phyloP scores from a whole-genome alignment of 2,888 invertebrate genomes.

The Nudaria mundana region DNA sequence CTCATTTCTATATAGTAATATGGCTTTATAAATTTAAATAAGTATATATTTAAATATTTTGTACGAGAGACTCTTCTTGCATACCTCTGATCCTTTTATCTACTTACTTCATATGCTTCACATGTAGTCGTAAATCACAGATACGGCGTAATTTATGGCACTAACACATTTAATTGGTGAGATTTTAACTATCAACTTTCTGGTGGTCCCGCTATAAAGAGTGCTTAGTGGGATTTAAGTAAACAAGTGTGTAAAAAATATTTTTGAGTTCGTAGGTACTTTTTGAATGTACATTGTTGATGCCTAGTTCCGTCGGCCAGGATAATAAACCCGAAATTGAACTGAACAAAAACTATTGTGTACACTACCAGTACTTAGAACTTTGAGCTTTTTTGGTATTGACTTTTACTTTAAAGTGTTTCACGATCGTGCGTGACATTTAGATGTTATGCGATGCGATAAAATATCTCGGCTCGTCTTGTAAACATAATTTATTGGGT shows the following conservation, averaged over 20 bases:
- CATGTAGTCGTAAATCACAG: not conserved
- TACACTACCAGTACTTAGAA: too few relatives aligned
- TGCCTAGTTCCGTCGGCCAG: too few relatives aligned
- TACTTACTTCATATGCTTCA: not conserved
- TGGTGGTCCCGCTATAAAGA: not conserved
- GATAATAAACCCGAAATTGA: too few relatives aligned
- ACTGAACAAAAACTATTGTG: too few relatives aligned
- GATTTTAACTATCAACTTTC: not conserved
- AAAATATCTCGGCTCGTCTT: slow-evolving; percentile 26
- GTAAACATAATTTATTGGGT: slow-evolving; percentile 47
- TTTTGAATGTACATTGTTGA: too few relatives aligned
- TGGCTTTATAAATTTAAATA: too few relatives aligned
- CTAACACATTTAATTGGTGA: not conserved
- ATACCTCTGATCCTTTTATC: not conserved
- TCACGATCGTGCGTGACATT: slow-evolving; percentile 30
- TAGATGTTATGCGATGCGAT: too few relatives aligned
- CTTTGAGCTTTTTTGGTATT: too few relatives aligned
- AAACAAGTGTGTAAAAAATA: too few relatives aligned
- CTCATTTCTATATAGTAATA: too few relatives aligned
- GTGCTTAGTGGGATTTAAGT: too few relatives aligned
- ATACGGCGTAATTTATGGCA: not conserved
- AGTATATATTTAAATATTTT: not conserved
- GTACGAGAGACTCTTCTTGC: not conserved
- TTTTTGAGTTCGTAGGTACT: too few relatives aligned
- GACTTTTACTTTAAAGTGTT: not conserved